Conservation (phyloP, 2,797 vertebrate species). For the Eutrigla gurnardus region DNA sequence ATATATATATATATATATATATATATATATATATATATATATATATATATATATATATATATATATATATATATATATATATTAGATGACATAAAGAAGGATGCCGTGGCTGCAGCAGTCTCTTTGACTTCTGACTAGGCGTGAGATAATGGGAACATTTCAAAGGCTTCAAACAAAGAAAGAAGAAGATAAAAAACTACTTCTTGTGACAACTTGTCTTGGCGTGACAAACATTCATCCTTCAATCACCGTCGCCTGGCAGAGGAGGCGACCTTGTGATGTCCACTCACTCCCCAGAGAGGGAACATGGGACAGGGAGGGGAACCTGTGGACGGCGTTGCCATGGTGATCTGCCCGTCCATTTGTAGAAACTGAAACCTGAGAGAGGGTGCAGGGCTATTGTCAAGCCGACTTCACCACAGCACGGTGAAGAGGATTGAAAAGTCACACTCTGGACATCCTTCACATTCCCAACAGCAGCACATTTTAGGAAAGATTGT, state of each 20-base stretch:
- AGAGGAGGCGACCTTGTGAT: neutral
- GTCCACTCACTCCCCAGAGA: neutral
- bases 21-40: too few species aligned
- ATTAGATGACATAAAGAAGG: too few species aligned
- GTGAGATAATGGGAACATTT: too few species aligned
- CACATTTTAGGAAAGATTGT: neutral
- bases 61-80: too few species aligned
- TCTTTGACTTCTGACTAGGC: too few species aligned
- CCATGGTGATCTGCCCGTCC: slow-evolving; percentile 67
- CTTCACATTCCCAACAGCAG: neutral
- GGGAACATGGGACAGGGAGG: slow-evolving; percentile 37
- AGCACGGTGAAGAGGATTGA: neutral
- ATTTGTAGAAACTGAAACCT: slow-evolving; percentile 81
- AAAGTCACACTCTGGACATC: slow-evolving; percentile 10
- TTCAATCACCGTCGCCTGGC: neutral
- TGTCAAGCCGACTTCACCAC: slow-evolving; percentile 40
- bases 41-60: too few species aligned
- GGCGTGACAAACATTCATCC: neutral
- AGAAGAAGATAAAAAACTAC: too few species aligned
- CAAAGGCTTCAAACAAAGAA: too few species aligned
- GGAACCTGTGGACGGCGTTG: slow-evolving; percentile 60
- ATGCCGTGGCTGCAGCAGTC: too few species aligned
- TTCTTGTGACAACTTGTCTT: too few species aligned
- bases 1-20: too few species aligned
- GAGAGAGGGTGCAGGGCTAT: slow-evolving; percentile 69